phyloP scores from a whole-genome alignment of 1,140 invertebrate genomes.

The Cherax destructor region DNA sequence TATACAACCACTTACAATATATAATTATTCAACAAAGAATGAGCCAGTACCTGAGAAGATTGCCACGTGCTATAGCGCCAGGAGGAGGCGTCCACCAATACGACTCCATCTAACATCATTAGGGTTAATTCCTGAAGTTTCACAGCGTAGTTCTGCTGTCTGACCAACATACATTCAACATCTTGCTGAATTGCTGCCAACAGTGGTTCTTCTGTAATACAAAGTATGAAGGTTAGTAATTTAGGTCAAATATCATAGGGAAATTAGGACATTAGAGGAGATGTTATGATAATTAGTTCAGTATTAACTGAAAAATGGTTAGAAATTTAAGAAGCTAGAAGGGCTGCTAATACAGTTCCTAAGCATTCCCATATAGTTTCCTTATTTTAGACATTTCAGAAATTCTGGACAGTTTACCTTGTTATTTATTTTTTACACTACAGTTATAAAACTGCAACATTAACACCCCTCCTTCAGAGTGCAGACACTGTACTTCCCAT shows the following conservation, averaged over 20 bases:
- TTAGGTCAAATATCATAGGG: background rate
- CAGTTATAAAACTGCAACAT: too few species aligned
- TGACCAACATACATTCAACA: slow-evolving; percentile 72
- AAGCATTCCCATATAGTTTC: too few species aligned
- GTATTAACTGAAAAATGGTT: too few species aligned
- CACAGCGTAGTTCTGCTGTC: slow-evolving; percentile 74
- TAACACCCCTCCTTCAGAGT: too few species aligned
- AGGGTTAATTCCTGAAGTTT: slow-evolving; percentile 73
- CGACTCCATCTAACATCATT: slow-evolving; percentile 74
- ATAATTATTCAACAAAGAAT: too few species aligned
- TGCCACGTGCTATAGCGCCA: slow-evolving; percentile 74
- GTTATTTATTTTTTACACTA: too few species aligned
- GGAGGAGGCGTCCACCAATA: slow-evolving; percentile 73
- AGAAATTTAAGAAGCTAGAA: too few species aligned
- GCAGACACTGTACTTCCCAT: too few species aligned
- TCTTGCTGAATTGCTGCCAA: slow-evolving; percentile 72
- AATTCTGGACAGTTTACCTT: too few species aligned
- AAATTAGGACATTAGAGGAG: background rate
- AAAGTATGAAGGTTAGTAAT: background rate
- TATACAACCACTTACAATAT: too few species aligned
- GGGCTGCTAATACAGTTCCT: too few species aligned
- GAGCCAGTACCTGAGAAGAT: slow-evolving; percentile 74
- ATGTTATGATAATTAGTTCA: background rate
- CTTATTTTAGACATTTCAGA: too few species aligned
- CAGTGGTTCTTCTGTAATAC: slow-evolving; percentile 65